Evolutionary conservation across 2,797 vertebrate genomes (phyloP), one percentile per base, ranked within the genome.

Genomic region (Cossypha polioptera): DNA sequence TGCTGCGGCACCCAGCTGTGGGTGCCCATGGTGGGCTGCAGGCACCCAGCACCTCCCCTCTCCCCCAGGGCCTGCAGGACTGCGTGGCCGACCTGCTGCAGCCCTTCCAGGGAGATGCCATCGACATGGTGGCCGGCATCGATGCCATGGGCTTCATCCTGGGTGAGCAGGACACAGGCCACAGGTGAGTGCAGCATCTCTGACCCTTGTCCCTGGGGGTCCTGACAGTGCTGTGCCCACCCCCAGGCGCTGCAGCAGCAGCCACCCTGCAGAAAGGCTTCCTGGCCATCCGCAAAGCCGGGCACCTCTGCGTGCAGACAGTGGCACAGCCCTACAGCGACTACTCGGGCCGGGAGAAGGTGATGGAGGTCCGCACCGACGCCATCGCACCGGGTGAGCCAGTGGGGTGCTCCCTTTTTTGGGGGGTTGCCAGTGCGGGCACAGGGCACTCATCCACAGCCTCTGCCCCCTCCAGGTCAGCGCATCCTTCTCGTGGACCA

Each of bases 131-230:
- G 90, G 98, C 97, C 1, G 98, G 98, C 45, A 98, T 99, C 4
- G 99, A 99, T 17, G 98, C 99, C 84, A 99, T 99, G 99, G 99
- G 99, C 84, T 99, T 99, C 90, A 98, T 99, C 87, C 97, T 99
- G 19, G 98, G 99, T 99, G 98, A 96, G 88, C 2, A 0, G 65
- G 25, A 18, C 48, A 10, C 25, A 1, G 25, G 26, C 16, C 0
- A 3, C 0, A 0, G 59, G 38, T 2, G 40, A 42, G 73, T 1
- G 4, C 16, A 4, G 35, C 4, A 42, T 13, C 8, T 6, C 69
- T 4, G 2, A 10, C 8, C 38, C 66, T 21, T 5, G 1, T 36
- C 57, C 47, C 13, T 0, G 1, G 0, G 6, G 42, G 17, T 24
- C 2, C 45, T 93, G 72, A 94, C 3, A 1, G 67, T 9, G 25